Base-by-base conservation (phyloP, 2,113 vertebrate genomes). In the Atherinomorus stipes region DNA sequence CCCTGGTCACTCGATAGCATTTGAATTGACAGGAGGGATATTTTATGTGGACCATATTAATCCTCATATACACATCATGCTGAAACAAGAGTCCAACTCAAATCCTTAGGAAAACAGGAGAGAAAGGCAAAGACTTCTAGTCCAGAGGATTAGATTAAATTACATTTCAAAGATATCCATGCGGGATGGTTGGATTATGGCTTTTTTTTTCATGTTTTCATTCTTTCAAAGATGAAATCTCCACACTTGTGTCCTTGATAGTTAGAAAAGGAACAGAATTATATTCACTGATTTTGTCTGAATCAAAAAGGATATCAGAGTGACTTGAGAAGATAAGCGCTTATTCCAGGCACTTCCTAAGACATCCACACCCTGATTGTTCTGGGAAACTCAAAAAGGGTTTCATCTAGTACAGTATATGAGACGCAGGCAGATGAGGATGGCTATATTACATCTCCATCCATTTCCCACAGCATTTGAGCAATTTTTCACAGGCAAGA, bases 381-480 rank as follows among this genome's bases (percentile, higher is more conserved):
- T 91, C 75, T 62, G 61, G 77, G 84, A 87, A 90, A 82, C 78
- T 85, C 64, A 77, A 85, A 80, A 75, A 90, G 78, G 31, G 76
- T 71, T 86, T 89, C 86, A 85, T 92, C 71, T 28, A 53, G 71
- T 69, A 74, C 25, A 53, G 71, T 69, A 74, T 86, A 79, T 85
- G 78, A 84, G 78, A 82, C 31, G 64, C 67, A 45, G 87, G 78
- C 81, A 78, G 75, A 90, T 75, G 64, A 80, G 22, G 66, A 61
- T 3, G 59, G 84, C 77, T 63, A 75, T 77, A 82, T 86, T 87
- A 86, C 74, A 75, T 84, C 60, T 82, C 78, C 81, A 76, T 82
- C 85, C 60, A 64, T 77, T 89, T 92, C 89, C 87, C 88, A 86
- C 79, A 83, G 81, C 69, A 74, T 82, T 89, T 71, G 38, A 65